Conservation (phyloP, 2,113 vertebrate species). For the Equus quagga region DNA sequence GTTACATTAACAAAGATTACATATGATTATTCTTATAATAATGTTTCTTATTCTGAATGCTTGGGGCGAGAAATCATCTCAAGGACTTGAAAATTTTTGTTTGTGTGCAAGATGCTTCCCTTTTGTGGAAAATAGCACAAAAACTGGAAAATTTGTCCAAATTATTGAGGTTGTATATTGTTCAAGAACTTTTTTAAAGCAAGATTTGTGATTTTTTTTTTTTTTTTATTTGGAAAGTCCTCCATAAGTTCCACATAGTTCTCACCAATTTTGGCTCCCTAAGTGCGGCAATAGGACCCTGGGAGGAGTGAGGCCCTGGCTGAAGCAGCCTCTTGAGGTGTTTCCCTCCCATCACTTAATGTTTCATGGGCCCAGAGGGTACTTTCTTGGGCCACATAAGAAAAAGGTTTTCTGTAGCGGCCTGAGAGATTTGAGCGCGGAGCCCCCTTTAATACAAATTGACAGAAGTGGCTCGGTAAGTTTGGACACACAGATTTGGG, state of each 20-base stretch:
- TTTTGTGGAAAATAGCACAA: constrained; percentile 44
- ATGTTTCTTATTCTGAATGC: not conserved
- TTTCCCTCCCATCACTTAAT: not conserved
- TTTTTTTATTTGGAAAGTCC: not conserved
- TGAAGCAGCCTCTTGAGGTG: not conserved
- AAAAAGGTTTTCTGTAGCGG: not conserved
- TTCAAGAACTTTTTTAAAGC: not conserved
- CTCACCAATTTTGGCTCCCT: not conserved
- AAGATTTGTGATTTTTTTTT: not conserved
- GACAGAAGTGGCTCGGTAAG: not conserved
- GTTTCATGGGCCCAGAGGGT: not conserved
- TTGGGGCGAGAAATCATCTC: not conserved
- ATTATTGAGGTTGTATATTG: not conserved
- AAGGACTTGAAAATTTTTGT: not conserved
- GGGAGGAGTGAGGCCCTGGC: not conserved
- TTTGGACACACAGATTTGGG: not conserved
- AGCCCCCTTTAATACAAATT: not conserved
- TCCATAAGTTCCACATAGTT: not conserved
- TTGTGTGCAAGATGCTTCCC: not conserved
- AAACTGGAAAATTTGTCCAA: not conserved
- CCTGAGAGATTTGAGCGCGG: not conserved
- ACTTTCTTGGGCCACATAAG: not conserved
- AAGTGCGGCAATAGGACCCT: not conserved
- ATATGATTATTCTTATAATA: not conserved
- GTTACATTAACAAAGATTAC: not conserved